Conservation (phyloP, 2,113 vertebrate species). For the Coregonus clupeaformis region DNA sequence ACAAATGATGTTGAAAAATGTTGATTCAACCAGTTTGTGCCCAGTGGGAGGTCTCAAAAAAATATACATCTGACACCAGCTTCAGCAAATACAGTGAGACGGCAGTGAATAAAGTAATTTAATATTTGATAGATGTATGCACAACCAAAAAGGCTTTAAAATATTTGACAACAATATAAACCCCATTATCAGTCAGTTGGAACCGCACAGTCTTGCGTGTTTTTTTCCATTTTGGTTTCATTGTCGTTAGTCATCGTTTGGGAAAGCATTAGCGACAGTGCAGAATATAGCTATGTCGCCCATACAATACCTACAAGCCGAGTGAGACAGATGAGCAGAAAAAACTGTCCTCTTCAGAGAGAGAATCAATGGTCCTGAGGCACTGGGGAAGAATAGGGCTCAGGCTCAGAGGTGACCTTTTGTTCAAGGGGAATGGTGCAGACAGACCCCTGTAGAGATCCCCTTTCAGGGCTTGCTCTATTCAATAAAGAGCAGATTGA, state of each 20-base stretch:
- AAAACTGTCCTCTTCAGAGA: background rate
- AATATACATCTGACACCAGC: background rate
- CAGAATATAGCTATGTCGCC: too few relatives aligned
- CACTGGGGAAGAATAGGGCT: background rate
- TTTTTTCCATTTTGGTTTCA: background rate
- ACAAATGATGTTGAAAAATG: too few relatives aligned
- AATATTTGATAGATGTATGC: background rate
- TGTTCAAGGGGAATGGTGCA: background rate
- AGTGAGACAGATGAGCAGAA: background rate
- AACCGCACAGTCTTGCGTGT: background rate
- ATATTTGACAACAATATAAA: background rate
- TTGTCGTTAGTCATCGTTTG: background rate
- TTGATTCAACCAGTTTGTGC: too few relatives aligned
- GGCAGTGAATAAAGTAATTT: background rate
- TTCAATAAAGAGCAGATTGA: background rate
- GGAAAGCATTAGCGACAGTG: background rate
- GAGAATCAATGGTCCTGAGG: background rate
- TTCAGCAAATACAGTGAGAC: background rate
- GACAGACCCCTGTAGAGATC: background rate
- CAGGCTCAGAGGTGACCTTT: background rate
- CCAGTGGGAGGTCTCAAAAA: background rate
- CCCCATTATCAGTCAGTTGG: background rate
- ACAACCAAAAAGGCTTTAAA: background rate
- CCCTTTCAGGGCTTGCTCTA: background rate
- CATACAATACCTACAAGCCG: too few relatives aligned